phyloP scores from a whole-genome alignment of 2,113 vertebrate species.

The Hiodon tergisus region DNA sequence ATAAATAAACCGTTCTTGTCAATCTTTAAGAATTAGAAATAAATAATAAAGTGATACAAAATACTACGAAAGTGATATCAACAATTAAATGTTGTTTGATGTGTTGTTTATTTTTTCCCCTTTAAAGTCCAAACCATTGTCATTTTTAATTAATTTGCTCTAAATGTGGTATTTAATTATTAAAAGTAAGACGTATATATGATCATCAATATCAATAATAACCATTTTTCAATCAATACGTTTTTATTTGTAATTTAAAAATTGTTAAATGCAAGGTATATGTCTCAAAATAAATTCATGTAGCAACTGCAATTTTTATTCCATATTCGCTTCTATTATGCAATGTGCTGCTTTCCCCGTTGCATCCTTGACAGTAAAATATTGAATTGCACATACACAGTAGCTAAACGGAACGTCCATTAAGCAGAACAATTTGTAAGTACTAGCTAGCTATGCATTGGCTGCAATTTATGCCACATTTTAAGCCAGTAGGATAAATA shows the following conservation, averaged over 20 bases:
- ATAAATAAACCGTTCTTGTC: slow-evolving; percentile 7
- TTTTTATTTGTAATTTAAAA: no score
- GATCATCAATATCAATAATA: no score
- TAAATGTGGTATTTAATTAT: no score
- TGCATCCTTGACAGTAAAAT: slow-evolving; percentile 35
- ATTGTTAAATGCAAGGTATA: not conserved
- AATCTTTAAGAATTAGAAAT: slow-evolving; percentile 11
- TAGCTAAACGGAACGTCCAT: slow-evolving; percentile 53
- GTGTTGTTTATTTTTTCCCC: slow-evolving; percentile 16
- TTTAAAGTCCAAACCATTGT: not conserved
- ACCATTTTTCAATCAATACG: not conserved
- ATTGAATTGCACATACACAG: slow-evolving; percentile 32
- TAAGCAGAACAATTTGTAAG: slow-evolving; percentile 49
- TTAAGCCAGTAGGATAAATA: slow-evolving; percentile 30
- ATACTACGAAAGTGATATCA: not conserved
- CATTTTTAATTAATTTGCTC: not conserved
- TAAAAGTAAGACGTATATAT: no score
- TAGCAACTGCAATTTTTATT: not conserved
- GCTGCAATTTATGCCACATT: slow-evolving; percentile 48
- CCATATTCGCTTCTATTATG: not conserved
- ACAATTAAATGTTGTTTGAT: not conserved
- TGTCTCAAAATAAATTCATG: not conserved
- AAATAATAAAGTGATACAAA: slow-evolving; percentile 13
- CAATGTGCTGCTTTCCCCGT: slow-evolving; percentile 17
- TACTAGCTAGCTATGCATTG: slow-evolving; percentile 45